Evolutionary conservation across 2,113 vertebrate species (phyloP).

Genomic region (Corydoras sp.): DNA sequence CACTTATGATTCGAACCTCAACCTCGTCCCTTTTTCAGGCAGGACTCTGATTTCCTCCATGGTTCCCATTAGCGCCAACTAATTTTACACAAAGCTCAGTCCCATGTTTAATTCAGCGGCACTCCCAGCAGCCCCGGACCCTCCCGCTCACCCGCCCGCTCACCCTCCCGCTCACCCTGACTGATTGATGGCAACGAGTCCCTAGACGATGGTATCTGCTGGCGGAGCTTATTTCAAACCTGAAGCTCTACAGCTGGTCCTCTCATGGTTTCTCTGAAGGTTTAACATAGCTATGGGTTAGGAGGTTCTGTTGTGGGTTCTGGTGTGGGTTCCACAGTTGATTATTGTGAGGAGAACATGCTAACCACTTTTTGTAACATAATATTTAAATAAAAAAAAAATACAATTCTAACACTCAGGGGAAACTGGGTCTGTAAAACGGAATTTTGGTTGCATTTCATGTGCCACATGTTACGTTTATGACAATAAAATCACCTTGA

Average conservation of each 20-base stretch:
- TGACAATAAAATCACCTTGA: no score
- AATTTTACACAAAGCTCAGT: slow-evolving; percentile 52
- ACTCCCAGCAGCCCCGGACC: slow-evolving; percentile 24
- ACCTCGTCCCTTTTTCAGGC: slow-evolving; percentile 48
- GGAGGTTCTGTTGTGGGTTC: no score
- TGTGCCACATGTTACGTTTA: no score
- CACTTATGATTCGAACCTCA: slow-evolving; percentile 51
- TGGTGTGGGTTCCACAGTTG: no score
- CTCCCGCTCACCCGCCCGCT: slow-evolving; percentile 26
- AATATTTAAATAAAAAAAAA: no score
- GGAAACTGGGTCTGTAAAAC: no score
- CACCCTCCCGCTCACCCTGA: slow-evolving; percentile 32
- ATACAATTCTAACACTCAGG: no score
- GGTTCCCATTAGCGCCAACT: slow-evolving; percentile 45
- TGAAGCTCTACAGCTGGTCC: slow-evolving; percentile 24
- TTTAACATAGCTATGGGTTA: slow-evolving; percentile 3
- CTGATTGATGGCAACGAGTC: slow-evolving; percentile 37
- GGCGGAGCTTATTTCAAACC: slow-evolving; percentile 28
- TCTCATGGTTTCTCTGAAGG: neutral
- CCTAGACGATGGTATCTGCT: slow-evolving; percentile 39
- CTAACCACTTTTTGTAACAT: no score
- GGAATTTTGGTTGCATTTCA: no score
- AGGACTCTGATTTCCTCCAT: slow-evolving; percentile 54
- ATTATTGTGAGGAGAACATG: no score
- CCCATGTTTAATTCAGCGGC: slow-evolving; percentile 49